phyloP scores from a whole-genome alignment of 2,888 invertebrate species.

The Apodemia mormo region DNA sequence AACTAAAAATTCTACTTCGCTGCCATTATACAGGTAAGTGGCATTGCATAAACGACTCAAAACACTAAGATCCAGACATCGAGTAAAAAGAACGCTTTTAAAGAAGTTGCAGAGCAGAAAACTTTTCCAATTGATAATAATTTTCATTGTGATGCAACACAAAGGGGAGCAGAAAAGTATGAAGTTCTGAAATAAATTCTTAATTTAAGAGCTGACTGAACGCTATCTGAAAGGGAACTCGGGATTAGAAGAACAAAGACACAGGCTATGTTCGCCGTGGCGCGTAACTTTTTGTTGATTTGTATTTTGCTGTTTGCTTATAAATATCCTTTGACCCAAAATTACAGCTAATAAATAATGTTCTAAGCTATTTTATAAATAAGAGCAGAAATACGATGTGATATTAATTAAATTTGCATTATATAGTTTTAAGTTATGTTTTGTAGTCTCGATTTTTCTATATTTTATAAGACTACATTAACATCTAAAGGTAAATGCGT shows the following conservation, averaged over 20 bases:
- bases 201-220: conserved; percentile 77
- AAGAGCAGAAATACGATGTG: neutral
- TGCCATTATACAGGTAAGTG: conserved; percentile 24
- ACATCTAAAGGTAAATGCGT: no score
- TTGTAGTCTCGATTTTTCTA: no score
- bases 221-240: conserved; percentile 72
- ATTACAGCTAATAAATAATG: neutral
- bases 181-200: conserved; percentile 78
- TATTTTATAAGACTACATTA: no score
- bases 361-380: neutral
- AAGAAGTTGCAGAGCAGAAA: conserved; percentile 65
- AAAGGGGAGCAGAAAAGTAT: conserved; percentile 73
- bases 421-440: no score
- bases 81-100: conserved; percentile 70
- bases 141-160: conserved; percentile 77
- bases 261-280: conserved; percentile 51
- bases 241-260: conserved; percentile 74
- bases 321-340: neutral
- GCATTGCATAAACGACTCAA: conserved; percentile 23
- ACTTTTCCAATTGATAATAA: conserved; percentile 79
- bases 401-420: no score
- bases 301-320: conserved; percentile 55
- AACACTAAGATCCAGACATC: conserved; percentile 25
- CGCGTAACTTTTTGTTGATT: conserved; percentile 60
- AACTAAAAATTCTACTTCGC: conserved; percentile 12